These are phyloP conservation scores for Andrena marginata DNA, from an alignment of 2,888 invertebrate species.

Conservation along the genomic window DNA sequence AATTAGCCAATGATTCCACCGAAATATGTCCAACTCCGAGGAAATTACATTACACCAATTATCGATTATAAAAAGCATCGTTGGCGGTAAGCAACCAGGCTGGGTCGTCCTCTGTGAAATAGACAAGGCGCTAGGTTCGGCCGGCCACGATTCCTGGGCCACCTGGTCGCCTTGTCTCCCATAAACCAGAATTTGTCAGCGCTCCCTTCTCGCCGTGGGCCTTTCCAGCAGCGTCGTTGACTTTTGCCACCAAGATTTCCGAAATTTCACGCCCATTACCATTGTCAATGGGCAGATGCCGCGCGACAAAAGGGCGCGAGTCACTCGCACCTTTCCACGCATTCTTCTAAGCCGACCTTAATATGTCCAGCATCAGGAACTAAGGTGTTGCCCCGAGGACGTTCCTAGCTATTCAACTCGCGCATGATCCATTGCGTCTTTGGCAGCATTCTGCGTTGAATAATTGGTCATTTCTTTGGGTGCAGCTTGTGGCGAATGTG, in stretches of 20 bases:
- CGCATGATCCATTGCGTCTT: slow-evolving; percentile 1
- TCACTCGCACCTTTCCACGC: slow-evolving; percentile 69
- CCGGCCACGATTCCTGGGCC: slow-evolving; percentile 36
- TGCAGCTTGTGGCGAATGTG: background rate
- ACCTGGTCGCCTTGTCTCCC: slow-evolving; percentile 72
- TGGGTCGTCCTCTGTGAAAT: slow-evolving; percentile 2
- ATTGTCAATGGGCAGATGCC: slow-evolving; percentile 82
- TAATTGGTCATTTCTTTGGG: background rate
- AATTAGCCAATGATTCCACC: too few relatives aligned
- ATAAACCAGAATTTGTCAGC: slow-evolving; percentile 83
- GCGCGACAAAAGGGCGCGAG: slow-evolving; percentile 74
- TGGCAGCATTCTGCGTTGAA: background rate
- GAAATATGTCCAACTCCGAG: too few relatives aligned
- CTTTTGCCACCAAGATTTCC: slow-evolving; percentile 73
- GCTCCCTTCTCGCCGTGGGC: slow-evolving; percentile 59
- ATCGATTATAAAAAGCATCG: background rate
- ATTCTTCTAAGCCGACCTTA: slow-evolving; percentile 52
- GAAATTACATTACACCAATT: too few relatives aligned
- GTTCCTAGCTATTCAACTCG: background rate
- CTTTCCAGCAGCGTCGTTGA: slow-evolving; percentile 59
- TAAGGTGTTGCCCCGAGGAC: slow-evolving; percentile 29
- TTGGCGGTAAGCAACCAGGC: background rate
- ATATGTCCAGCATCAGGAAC: slow-evolving; percentile 22
- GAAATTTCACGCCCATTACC: slow-evolving; percentile 84
- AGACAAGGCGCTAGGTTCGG: background rate